Base-by-base conservation (phyloP, 2,888 invertebrate species). In the Aphidius colemani region DNA sequence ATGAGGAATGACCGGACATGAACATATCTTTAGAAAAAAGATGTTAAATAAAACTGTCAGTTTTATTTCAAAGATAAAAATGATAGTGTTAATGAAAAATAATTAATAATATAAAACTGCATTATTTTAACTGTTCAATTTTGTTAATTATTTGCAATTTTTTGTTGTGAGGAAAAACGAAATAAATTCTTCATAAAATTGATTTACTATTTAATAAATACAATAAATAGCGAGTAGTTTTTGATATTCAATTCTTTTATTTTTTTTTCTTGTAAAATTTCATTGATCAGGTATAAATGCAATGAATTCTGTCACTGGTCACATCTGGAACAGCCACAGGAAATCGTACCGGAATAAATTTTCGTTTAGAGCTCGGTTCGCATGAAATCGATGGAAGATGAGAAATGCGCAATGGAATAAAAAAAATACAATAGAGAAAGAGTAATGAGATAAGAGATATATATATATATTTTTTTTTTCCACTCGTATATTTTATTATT, bases 271-370 rank as follows among this genome's bases (percentile, higher is more conserved):
- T n/a, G 40, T 45, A 1, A 57, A 53, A 57, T 57, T 46, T 30
- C 45, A 39, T 57, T 18, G 46, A 10, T 46, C 8, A 39, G 40
- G 40, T 57, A 46, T 57, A 40, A 57, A 30, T 45, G 8, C 48
- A 18, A 63, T 63, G 53, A 59, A 63, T 59, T 30, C 30, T 30
- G 30, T 30, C 30, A 30, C 53, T 59, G 46, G 53, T 43, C 61
- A 50, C 61, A 56, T 55, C 56, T 61, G 55, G 49, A 9, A 18
- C 48, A 49, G 30, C n/a, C 7, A 39, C 30, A 40, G 9, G 46
- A 61, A 63, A 63, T 58, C 57, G 53, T 63, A 7, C 3, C 11
- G 30, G 59, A 64, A 64, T 64, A 59, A 64, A 63, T 63, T 56
- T 64, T 39, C 60, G 30, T 49, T 45, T 53, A 45, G 45, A 53